A percentile compares a stretch with the other conserved stretches of the same genome.
Conservation (phyloP, 2,888 invertebrate genomes). For the Lithophane ornitopus region DNA sequence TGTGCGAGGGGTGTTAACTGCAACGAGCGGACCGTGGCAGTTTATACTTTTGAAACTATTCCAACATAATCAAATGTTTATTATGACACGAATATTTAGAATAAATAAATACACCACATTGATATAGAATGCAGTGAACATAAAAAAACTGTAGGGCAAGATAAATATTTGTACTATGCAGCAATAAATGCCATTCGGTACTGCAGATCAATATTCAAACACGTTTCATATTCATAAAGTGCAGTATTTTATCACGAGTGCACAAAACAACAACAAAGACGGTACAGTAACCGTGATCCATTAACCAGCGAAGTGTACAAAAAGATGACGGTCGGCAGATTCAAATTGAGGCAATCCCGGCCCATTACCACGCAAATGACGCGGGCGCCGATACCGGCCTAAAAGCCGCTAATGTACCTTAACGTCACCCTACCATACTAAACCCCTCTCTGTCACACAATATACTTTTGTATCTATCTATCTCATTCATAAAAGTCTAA, state of each 20-base stretch:
- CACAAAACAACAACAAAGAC: constrained; percentile 52
- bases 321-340: constrained; percentile 77
- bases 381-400: constrained; percentile 79
- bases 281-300: constrained; percentile 70
- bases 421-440: constrained; percentile 73
- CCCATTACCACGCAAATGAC: constrained; percentile 86
- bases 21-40: constrained; percentile 73
- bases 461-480: constrained; percentile 51
- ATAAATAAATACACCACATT: constrained; percentile 33
- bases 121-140: constrained; percentile 13
- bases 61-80: constrained; percentile 44
- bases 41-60: constrained; percentile 64
- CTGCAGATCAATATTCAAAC: constrained; percentile 31
- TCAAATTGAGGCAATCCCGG: constrained; percentile 84
- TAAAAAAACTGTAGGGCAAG: constrained; percentile 5
- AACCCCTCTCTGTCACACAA: constrained; percentile 70
- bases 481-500: constrained; percentile 75
- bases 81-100: constrained; percentile 41
- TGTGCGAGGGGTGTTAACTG: constrained; percentile 82
- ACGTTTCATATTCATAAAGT: constrained; percentile 42
- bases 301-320: constrained; percentile 76
- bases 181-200: constrained; percentile 6
- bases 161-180: constrained; percentile 15
- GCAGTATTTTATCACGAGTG: constrained; percentile 42
- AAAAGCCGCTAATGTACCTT: constrained; percentile 85